Conservation (phyloP, 64 coral and sea anemone species). For the Astreopora myriophthalma region DNA sequence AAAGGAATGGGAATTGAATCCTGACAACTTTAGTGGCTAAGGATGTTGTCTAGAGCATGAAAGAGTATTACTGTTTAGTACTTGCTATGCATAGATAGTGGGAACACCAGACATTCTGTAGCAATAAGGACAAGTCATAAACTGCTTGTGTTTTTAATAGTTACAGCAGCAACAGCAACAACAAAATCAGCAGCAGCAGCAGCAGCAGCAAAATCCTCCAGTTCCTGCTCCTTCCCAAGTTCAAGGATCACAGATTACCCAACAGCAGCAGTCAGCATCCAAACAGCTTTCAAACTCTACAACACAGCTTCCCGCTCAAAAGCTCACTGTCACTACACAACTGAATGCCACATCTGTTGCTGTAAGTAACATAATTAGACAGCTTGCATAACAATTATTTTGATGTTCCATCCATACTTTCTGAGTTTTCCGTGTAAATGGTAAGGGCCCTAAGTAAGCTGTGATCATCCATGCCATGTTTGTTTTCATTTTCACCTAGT, state of each 20-base stretch:
- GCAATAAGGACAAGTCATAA: background rate
- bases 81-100: too few species aligned
- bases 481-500: too few species aligned
- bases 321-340: constrained; percentile 58
- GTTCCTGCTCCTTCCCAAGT: constrained; percentile 44
- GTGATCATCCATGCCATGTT: too few species aligned
- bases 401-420: too few species aligned
- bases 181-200: constrained; percentile 65
- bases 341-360: constrained; percentile 52
- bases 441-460: too few species aligned
- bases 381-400: too few species aligned
- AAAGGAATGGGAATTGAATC: too few species aligned
- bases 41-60: too few species aligned
- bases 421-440: too few species aligned
- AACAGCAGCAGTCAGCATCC: constrained; percentile 30
- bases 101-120: too few species aligned
- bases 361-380: background rate
- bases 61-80: too few species aligned
- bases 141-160: background rate
- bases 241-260: constrained; percentile 12
- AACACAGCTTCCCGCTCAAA: constrained; percentile 56
- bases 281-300: constrained; percentile 25
- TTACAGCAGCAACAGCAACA: constrained; percentile 64
- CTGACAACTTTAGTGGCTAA: too few species aligned
- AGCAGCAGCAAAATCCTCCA: constrained; percentile 65